phyloP scores from a whole-genome alignment of 2,797 vertebrate species.

The Iguana delicatissima region DNA sequence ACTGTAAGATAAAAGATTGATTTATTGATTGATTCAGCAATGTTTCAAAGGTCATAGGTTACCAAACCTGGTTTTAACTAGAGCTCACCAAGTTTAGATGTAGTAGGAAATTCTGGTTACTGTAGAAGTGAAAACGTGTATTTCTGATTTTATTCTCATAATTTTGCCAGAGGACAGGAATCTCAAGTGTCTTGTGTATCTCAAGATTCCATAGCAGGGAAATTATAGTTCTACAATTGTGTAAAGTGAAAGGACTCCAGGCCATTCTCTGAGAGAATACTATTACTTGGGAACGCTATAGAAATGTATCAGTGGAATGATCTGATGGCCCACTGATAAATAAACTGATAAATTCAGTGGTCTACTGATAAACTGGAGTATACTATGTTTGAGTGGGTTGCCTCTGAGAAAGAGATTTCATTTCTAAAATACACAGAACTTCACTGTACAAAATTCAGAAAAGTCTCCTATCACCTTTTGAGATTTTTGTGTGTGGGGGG shows the following conservation, averaged over 20 bases:
- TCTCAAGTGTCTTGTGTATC: neutral
- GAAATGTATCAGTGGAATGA: neutral
- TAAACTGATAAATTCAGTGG: no score
- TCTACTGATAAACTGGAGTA: neutral
- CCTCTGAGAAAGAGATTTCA: neutral
- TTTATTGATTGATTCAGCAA: no score
- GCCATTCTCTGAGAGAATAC: neutral
- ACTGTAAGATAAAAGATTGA: no score
- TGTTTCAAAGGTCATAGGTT: no score
- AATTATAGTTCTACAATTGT: no score
- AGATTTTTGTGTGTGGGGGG: neutral
- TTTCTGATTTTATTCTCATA: neutral
- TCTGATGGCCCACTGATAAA: no score
- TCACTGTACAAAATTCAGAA: neutral
- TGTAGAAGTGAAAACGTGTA: neutral
- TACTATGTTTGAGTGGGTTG: neutral
- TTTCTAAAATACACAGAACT: neutral
- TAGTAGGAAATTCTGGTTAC: neutral
- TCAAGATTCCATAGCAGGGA: no score
- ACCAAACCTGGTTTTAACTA: no score
- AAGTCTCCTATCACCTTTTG: neutral
- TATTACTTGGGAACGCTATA: neutral
- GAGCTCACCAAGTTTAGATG: neutral
- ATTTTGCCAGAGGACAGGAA: neutral
- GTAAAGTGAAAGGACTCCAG: no score